Base-by-base conservation (phyloP, 2,113 vertebrate species). In the Lamprologus ornatipinnis region DNA sequence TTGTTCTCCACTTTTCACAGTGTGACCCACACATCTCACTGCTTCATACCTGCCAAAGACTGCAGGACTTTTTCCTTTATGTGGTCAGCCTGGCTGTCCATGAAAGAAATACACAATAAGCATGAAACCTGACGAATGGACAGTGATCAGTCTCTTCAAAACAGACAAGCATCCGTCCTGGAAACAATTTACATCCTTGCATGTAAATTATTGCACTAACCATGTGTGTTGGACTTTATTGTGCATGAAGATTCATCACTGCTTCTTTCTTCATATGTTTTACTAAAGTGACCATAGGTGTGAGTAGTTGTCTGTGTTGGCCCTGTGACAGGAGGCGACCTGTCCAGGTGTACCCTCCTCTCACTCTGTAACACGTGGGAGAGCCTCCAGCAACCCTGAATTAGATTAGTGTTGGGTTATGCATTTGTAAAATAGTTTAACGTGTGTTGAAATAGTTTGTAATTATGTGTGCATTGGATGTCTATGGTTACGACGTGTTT, bases 91-190 rank as follows among this genome's bases (percentile, higher is more conserved):
- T 55, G 53, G 53, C 53, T 55, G 54, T 55, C 21, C 54, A 13
- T 55, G 21, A 55, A 26, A 55, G 54, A 55, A 26, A 55, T 26
- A 55, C 21, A 55, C 54, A 55, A 23, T 0, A 26, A 55, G 21
- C 6, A 0, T 55, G 21, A 55, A 55, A 0, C 21, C 11, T 0
- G 21, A 55, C 21, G 0, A 0, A 55, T 2, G 53, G 21, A 1
- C 21, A 55, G 0, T 55, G 4, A 55, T 55, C 54, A 55, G 54
- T 26, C 21, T 55, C 54, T 2, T 55, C 54, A 26, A 1, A 3
- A 55, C 21, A 55, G 53, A 55, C 21, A 55, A 55, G 53, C 53
- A 55, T 55, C 53, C 21, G 7, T 3, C 53, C 53, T 7, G 0
- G 0, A 55, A 55, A 55, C 53, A 55, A 55, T 55, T 55, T 0